Percentiles rank a stretch among this genome's conserved stretches.
Evolutionary conservation across 2,797 vertebrate species (phyloP).

Genomic region (Meda fulgida): DNA sequence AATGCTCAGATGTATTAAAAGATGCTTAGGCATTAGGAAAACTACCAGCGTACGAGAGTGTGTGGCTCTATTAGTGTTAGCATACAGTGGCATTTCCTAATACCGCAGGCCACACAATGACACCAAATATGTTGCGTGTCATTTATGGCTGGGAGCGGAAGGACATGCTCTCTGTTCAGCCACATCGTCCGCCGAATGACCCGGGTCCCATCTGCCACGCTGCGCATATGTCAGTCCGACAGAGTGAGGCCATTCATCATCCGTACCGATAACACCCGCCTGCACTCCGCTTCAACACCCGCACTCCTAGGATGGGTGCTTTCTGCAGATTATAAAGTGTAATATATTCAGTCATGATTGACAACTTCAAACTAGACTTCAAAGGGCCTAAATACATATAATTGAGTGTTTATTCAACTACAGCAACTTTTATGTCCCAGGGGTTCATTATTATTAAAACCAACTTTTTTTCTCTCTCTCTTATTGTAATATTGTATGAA

Average conservation of each 20-base stretch:
- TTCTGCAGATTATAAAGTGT: constrained; percentile 1
- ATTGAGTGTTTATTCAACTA: neutral
- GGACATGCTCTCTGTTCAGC: constrained; percentile 39
- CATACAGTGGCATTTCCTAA: constrained; percentile 4
- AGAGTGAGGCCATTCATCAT: constrained; percentile 53
- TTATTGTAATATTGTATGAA: neutral
- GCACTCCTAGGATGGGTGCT: neutral
- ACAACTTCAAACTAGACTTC: constrained; percentile 1
- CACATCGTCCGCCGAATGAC: constrained; percentile 41
- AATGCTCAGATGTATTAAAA: neutral
- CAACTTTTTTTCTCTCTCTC: fast-evolving
- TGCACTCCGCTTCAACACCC: constrained; percentile 7
- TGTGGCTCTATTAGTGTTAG: neutral
- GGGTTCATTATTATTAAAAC: neutral
- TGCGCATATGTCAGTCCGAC: constrained; percentile 21
- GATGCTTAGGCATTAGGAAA: neutral
- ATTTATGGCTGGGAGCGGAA: constrained; percentile 1
- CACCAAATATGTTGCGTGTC: constrained; percentile 46
- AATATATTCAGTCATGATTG: constrained; percentile 19
- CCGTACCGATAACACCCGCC: constrained; percentile 3
- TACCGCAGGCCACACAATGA: constrained; percentile 20
- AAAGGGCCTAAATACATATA: neutral
- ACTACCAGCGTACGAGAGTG: neutral
- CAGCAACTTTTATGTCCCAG: neutral
- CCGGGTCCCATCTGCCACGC: constrained; percentile 51